Percentiles rank a stretch among this genome's conserved stretches.
These are phyloP conservation scores for Antheraea assamensis DNA, from an alignment of 2,888 invertebrate species.

Conservation along the genomic window DNA sequence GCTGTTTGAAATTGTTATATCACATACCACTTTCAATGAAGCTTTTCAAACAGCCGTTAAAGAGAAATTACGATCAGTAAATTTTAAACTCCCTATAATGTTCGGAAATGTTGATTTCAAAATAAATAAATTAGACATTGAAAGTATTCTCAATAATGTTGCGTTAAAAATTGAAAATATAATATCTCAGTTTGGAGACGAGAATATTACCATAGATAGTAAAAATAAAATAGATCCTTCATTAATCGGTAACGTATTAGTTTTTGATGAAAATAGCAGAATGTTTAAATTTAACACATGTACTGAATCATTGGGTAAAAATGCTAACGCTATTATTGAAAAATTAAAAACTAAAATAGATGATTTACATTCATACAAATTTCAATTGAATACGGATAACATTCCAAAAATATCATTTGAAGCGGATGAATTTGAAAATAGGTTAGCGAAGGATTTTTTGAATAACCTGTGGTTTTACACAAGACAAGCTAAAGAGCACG, in stretches of 20 bases:
- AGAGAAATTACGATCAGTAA: background rate
- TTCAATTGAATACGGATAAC: background rate
- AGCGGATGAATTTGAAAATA: conserved; percentile 1
- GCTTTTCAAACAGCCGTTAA: background rate
- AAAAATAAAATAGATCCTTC: background rate
- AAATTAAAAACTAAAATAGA: background rate
- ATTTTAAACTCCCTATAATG: conserved; percentile 2
- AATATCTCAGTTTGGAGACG: background rate
- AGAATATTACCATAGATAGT: background rate
- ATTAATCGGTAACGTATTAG: conserved; percentile 4
- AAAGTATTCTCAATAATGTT: background rate
- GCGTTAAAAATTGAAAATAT: background rate
- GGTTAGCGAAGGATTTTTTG: background rate
- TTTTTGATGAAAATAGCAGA: conserved; percentile 3
- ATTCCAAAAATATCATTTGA: conserved; percentile 14
- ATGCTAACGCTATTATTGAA: background rate
- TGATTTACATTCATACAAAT: background rate
- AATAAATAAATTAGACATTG: background rate
- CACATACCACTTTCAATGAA: background rate
- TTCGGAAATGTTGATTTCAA: conserved; percentile 16
- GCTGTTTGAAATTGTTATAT: background rate
- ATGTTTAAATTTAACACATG: conserved; percentile 14
- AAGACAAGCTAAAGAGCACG: conserved; percentile 2
- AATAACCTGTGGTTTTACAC: conserved; percentile 17
- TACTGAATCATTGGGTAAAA: background rate